Evolutionary conservation across 2,113 vertebrate genomes (phyloP).

Genomic region (Triplophysa siluroides): DNA sequence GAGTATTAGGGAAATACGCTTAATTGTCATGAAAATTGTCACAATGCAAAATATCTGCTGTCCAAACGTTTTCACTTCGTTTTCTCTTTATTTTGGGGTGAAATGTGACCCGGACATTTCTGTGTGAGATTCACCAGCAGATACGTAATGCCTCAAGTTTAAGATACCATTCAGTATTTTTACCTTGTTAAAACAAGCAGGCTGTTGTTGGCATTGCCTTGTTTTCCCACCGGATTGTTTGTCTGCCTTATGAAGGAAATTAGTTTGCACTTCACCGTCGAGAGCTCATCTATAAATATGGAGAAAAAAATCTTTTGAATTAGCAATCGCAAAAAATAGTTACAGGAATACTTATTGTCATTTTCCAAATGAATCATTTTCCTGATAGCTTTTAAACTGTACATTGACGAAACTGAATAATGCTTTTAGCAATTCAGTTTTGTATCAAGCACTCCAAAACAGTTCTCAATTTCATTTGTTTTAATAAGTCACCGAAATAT

Average conservation of each 20-base stretch:
- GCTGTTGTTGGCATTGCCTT: constrained; percentile 77
- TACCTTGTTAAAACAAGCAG: constrained; percentile 71
- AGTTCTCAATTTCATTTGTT: not conserved
- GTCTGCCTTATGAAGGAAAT: constrained; percentile 91
- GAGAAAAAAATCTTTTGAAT: constrained; percentile 53
- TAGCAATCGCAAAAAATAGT: not conserved
- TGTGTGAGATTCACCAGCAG: constrained; percentile 61
- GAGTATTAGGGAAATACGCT: no score
- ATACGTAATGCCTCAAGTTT: constrained; percentile 85
- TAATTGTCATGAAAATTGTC: not conserved
- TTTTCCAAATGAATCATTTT: not conserved
- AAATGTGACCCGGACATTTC: constrained; percentile 3
- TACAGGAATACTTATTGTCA: constrained; percentile 15
- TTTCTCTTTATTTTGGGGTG: not conserved
- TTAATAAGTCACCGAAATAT: not conserved
- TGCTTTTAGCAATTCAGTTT: not conserved
- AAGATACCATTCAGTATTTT: constrained; percentile 88
- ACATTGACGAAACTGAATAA: not conserved
- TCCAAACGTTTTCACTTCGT: not conserved
- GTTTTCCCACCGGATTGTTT: constrained; percentile 80
- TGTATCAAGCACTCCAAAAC: constrained; percentile 37
- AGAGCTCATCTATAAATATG: constrained; percentile 50
- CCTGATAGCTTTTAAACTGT: not conserved
- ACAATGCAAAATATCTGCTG: not conserved
- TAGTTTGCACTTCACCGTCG: constrained; percentile 36